These are phyloP conservation scores for Perca schrenkii DNA, from an alignment of 2,113 vertebrate genomes.

Conservation along the genomic window DNA sequence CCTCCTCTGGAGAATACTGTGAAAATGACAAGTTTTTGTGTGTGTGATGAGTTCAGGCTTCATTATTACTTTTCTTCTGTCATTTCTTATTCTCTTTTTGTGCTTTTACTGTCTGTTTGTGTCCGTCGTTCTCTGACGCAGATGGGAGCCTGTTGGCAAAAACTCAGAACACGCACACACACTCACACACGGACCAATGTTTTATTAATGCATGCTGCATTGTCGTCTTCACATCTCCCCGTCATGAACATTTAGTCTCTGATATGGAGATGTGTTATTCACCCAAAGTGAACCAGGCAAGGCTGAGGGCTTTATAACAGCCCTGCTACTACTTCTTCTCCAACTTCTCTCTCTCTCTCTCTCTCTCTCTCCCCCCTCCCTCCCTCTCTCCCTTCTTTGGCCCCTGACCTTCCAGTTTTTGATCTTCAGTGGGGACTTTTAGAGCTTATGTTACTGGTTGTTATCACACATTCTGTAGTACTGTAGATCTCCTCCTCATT, in stretches of 20 bases:
- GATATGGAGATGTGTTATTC: constrained; percentile 37
- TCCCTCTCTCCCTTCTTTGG: neutral
- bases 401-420: constrained; percentile 9
- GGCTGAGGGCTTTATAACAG: constrained; percentile 35
- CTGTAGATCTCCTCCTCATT: neutral
- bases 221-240: constrained; percentile 45
- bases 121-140: constrained; percentile 35
- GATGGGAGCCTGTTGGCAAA: constrained; percentile 64
- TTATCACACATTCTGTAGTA: constrained; percentile 24
- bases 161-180: constrained; percentile 25
- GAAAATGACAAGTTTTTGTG: neutral
- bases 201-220: constrained; percentile 68
- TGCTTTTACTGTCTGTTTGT: constrained; percentile 19
- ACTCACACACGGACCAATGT: constrained; percentile 36
- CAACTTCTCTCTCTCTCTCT: neutral
- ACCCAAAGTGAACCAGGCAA: constrained; percentile 34
- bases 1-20: constrained; percentile 2
- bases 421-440: constrained; percentile 13
- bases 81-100: constrained; percentile 41
- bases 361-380: neutral
- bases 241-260: constrained; percentile 66
- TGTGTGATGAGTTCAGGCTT: constrained; percentile 24
- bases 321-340: constrained; percentile 15
- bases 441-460: constrained; percentile 37
- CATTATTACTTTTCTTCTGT: constrained; percentile 36